Conservation (phyloP, 2,888 invertebrate species). For the Xestia sexstrigata region DNA sequence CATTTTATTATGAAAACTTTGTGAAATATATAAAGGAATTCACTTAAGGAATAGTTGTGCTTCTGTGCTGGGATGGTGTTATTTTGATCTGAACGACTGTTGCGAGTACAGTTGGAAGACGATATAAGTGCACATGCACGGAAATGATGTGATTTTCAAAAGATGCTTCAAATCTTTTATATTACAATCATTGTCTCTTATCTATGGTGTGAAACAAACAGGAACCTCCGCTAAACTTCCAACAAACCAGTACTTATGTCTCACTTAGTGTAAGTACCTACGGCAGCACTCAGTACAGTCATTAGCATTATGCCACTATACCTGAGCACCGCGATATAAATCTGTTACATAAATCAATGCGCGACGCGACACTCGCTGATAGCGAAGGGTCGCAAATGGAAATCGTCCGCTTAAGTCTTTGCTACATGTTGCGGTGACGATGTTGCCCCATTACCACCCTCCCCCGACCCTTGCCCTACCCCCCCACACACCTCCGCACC, state of each 20-base stretch:
- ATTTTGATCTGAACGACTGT: constrained; percentile 21
- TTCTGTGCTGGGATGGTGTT: constrained; percentile 10
- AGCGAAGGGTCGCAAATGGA: constrained; percentile 57
- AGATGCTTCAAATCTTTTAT: background rate
- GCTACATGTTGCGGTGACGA: constrained; percentile 58
- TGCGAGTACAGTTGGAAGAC: constrained; percentile 3
- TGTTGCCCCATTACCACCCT: background rate
- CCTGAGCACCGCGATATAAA: constrained; percentile 24
- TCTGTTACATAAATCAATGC: constrained; percentile 51
- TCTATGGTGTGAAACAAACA: too few relatives aligned
- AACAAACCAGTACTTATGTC: background rate
- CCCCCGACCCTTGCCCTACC: background rate
- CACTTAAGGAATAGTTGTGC: constrained; percentile 45
- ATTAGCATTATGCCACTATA: constrained; percentile 9
- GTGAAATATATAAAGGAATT: constrained; percentile 52
- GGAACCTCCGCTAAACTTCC: constrained; percentile 9
- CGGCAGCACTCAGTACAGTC: background rate
- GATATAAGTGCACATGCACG: constrained; percentile 3
- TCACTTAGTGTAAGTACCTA: constrained; percentile 8
- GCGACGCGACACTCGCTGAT: constrained; percentile 39
- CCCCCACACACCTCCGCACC: background rate
- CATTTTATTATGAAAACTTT: constrained; percentile 49
- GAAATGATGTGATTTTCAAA: background rate
- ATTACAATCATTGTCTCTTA: background rate
- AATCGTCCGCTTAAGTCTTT: constrained; percentile 55